Base-by-base conservation (phyloP, 2,113 vertebrate species). In the Sander lucioperca region DNA sequence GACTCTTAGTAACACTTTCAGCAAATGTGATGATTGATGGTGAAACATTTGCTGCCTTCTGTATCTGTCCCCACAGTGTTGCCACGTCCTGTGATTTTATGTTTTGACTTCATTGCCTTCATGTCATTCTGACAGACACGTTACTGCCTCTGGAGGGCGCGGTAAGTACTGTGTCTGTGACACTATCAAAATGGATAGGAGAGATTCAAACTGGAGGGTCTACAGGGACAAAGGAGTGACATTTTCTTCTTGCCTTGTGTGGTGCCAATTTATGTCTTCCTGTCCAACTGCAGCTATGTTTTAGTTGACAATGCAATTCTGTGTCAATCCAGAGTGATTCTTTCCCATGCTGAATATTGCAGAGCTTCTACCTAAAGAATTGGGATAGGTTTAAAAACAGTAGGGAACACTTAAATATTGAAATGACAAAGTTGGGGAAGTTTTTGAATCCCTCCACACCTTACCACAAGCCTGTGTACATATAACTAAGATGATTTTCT, bases 81-180 rank as follows among this genome's bases (percentile, higher is more conserved):
- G 13, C 58, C 68, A 57, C 68, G 74, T 84, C 68, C 63, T 59
- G 62, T 47, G 61, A 77, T 43, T 86, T 80, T 27, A 6, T 36
- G 36, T 86, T 81, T 68, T 64, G 75, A 77, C 74, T 75, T 75
- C 16, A 25, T 65, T 65, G 72, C 66, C 72, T 76, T 75, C 16
- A 25, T 86, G 66, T 88, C 80, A 86, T 15, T 25, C 80, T 83
- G 80, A 84, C 80, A 82, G 68, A 86, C 74, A 56, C 45, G 51
- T 74, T 79, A 51, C 69, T 19, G 80, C 67, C 86, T 87, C 86
- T 85, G 79, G 80, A 86, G 83, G 77, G 12, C 61, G 39, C 21
- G 25, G 14, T 83, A 61, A 82, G 83, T 77, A 86, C 72, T 73
- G 64, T 48, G 56, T 63, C 77, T 89, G 82, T 74, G 73, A 87